These are phyloP conservation scores for Bubo bubo DNA, from an alignment of 2,113 vertebrate genomes.

Conservation along the genomic window DNA sequence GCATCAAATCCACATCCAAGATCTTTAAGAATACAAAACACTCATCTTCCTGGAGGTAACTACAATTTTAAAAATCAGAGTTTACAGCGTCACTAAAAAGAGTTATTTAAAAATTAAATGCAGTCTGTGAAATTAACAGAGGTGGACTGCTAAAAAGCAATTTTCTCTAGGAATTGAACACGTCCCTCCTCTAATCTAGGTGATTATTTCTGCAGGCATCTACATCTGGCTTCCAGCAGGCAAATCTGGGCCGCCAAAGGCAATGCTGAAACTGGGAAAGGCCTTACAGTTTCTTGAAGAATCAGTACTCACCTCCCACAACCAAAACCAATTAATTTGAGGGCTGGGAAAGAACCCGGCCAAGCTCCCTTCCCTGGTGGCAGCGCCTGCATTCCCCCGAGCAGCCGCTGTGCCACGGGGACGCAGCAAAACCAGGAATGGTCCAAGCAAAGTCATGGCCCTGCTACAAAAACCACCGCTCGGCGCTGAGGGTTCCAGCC, in stretches of 20 bases:
- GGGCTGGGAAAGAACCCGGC: not conserved
- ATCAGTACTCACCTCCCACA: not conserved
- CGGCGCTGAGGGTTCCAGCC: not conserved
- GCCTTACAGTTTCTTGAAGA: not conserved
- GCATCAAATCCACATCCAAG: not conserved
- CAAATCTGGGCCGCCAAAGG: not conserved
- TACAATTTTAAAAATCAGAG: not conserved
- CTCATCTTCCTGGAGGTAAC: not conserved
- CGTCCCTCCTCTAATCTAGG: not conserved
- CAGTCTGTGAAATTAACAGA: not conserved
- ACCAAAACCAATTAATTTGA: not conserved
- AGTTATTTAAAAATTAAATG: not conserved
- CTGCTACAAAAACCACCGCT: not conserved
- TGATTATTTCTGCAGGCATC: not conserved
- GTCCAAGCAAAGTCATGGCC: not conserved
- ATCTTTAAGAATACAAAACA: not conserved
- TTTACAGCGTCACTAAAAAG: not conserved
- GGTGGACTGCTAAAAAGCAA: not conserved
- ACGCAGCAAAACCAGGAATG: rapidly evolving
- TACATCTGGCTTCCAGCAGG: not conserved
- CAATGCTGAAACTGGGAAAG: not conserved
- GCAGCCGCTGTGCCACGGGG: not conserved
- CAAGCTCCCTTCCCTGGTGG: not conserved
- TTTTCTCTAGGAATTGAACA: not conserved
- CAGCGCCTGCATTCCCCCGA: rapidly evolving